Base-by-base conservation (phyloP, 2,797 vertebrate genomes). In the Hirundo rustica region DNA sequence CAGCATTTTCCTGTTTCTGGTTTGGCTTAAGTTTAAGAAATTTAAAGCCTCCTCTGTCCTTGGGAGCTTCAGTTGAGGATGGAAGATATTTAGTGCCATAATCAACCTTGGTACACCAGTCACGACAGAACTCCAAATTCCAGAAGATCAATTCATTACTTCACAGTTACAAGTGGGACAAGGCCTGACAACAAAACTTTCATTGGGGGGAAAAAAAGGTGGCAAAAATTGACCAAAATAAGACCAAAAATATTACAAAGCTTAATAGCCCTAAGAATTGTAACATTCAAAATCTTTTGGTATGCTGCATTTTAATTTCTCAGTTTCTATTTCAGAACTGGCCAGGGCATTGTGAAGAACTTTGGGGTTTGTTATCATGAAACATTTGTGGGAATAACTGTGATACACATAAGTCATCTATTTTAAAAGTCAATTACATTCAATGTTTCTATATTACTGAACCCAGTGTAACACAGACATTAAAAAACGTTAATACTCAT, bases 201-300 rank as follows among this genome's bases (percentile, higher is more conserved):
- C 32, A 40, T 0, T 48, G 3, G 4, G 2, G 15, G 0, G 5
- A 32, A 23, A 26, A 21, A 16, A 5, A 16, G 16, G 11, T 14
- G 18, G 32, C 3, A 67, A 85, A 89, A 92, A 67, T 19, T 48
- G 27, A 60, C 32, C 23, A 26, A 17, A 61, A 27, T 2, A 60
- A 61, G 13, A 77, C 10, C 29, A 80, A 58, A 93, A 73, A 36
- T 23, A 71, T 11, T 34, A 25, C 13, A 53, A 88, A 83, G 9
- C 21, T 53, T 50, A 65, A 38, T 9, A 81, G 20, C 10, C 45
- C 0, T 0, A 62, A 62, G 25, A 76, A 65, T 9, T 48, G 16
- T 17, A 44, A 55, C 1, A 1, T 48, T 85, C 30, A 70, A 88
- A 82, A 44, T 44, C 10, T 60, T 58, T 32, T 40, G 30, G 15